A percentile compares a stretch with the other conserved stretches of the same genome.
These are phyloP conservation scores for Cephalotes varians DNA, from an alignment of 2,888 invertebrate genomes.

Conservation along the genomic window DNA sequence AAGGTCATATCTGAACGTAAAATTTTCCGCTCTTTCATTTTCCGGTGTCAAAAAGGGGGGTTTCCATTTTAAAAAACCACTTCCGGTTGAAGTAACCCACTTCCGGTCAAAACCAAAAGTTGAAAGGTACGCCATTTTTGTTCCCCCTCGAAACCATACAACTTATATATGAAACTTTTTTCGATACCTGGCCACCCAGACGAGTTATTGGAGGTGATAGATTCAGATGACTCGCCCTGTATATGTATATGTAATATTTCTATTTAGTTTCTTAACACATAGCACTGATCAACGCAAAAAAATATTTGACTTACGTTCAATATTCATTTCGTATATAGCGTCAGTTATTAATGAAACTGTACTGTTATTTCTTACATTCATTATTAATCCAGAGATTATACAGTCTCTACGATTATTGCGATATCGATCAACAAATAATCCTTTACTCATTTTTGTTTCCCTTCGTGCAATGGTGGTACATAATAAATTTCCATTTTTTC, in stretches of 20 bases:
- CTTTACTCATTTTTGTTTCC: not conserved
- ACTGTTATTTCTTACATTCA: not conserved
- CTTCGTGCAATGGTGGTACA: not conserved
- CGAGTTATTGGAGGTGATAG: too few relatives aligned
- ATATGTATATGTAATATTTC: not conserved
- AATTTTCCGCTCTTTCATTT: too few relatives aligned
- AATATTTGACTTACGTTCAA: not conserved
- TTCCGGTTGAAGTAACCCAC: too few relatives aligned
- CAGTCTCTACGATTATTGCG: not conserved
- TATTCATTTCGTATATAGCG: not conserved
- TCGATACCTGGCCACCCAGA: too few relatives aligned
- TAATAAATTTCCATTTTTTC: not conserved
- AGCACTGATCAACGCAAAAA: not conserved
- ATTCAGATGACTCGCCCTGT: too few relatives aligned
- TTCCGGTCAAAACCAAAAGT: too few relatives aligned
- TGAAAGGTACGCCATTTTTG: too few relatives aligned
- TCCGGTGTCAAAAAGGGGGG: too few relatives aligned
- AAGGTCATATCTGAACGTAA: too few relatives aligned
- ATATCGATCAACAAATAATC: conserved; percentile 8
- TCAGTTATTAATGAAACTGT: not conserved
- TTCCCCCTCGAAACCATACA: too few relatives aligned
- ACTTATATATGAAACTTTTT: too few relatives aligned
- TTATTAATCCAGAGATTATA: not conserved
- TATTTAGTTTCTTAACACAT: not conserved
- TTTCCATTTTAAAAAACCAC: too few relatives aligned